Percentiles rank a stretch among this genome's conserved stretches.
Evolutionary conservation across 1,140 invertebrate species (phyloP).

Genomic region (Meteorus sp.): DNA sequence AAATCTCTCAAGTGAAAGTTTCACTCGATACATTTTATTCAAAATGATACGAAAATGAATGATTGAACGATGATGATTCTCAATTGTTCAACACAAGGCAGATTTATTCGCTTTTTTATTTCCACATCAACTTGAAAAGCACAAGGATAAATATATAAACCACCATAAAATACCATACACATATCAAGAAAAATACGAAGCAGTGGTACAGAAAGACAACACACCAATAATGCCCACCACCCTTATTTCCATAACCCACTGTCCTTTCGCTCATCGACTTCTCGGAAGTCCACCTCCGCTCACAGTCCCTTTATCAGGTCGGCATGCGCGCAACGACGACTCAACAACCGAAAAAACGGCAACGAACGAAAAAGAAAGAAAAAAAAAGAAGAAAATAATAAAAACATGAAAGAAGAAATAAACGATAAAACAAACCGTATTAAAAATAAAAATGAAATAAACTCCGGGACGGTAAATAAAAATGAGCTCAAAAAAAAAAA

Average conservation of each 20-base stretch:
- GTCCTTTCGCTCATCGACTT: conserved; percentile 30
- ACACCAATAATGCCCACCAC: conserved; percentile 34
- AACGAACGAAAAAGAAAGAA: conserved; percentile 9
- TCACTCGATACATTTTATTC: not conserved
- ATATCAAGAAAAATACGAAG: not conserved
- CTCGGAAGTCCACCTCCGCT: conserved; percentile 37
- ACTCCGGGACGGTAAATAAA: no score
- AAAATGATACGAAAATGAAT: not conserved
- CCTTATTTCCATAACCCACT: conserved; percentile 42
- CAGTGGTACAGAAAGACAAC: not conserved
- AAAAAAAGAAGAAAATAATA: conserved; percentile 16
- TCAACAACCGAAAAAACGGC: not conserved
- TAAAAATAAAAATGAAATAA: no score
- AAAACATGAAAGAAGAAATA: conserved; percentile 18
- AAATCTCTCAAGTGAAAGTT: conserved; percentile 6
- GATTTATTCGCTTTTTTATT: no score
- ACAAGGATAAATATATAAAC: no score
- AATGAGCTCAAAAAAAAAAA: not conserved
- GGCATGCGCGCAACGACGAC: conserved; percentile 1
- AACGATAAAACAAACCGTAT: not conserved
- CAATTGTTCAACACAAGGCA: not conserved
- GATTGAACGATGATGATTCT: not conserved
- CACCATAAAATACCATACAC: not conserved
- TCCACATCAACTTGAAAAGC: no score
- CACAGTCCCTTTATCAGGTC: conserved; percentile 30